Percentiles rank a stretch among this genome's conserved stretches.
Conservation (phyloP, 1,140 invertebrate genomes). For the Hetaerina americana region DNA sequence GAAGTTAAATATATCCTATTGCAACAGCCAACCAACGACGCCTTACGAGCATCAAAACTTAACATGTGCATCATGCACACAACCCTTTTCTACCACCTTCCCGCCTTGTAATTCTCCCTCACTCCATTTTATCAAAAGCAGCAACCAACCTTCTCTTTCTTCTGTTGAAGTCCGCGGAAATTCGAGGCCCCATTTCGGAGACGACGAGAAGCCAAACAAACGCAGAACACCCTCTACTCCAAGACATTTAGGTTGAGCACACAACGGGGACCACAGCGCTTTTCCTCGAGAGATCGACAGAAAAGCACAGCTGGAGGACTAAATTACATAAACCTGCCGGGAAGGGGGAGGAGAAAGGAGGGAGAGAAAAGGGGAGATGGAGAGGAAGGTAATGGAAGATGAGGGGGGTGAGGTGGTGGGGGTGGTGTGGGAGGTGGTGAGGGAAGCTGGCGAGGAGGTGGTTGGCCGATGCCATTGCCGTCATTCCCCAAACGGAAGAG, state of each 20-base stretch:
- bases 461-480: background rate
- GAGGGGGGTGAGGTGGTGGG: background rate
- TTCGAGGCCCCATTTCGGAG: background rate
- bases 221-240: background rate
- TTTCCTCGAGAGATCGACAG: background rate
- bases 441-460: background rate
- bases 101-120: too few relatives aligned
- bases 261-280: background rate
- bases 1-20: too few relatives aligned
- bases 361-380: background rate
- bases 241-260: background rate
- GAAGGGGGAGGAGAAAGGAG: background rate
- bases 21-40: too few relatives aligned
- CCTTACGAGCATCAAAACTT: too few relatives aligned
- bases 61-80: too few relatives aligned
- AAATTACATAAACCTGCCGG: background rate
- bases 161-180: too few relatives aligned
- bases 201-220: background rate
- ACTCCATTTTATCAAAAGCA: too few relatives aligned
- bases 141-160: too few relatives aligned
- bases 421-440: background rate
- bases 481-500: background rate
- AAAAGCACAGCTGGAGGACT: background rate
- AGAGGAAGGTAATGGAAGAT: background rate
- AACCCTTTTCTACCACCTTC: too few relatives aligned